Base-by-base conservation (phyloP, 2,888 invertebrate genomes). In the Diarsia brunnea region DNA sequence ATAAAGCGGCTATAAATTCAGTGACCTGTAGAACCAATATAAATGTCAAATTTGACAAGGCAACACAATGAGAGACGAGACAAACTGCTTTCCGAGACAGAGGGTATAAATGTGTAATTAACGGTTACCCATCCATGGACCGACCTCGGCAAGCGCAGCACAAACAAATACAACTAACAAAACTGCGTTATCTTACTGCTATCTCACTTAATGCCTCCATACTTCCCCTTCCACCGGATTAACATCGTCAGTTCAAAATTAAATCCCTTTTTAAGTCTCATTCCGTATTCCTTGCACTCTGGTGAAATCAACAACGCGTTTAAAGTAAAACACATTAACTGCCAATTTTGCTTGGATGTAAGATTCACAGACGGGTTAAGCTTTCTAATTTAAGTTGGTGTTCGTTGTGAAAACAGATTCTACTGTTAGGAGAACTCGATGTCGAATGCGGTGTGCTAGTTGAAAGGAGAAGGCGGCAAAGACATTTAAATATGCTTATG, bases 381-480 rank as follows among this genome's bases (percentile, higher is more conserved):
- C 93, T 94, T 94, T 94, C 94, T 95, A 95, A 95, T 95, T 95
- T 95, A 95, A 95, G 93, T 95, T 95, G 90, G 94, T 91, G 92
- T 92, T 93, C 93, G 91, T 93, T 93, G 92, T 89, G 94, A 95
- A 95, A 95, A 94, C 95, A 95, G 94, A 95, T 94, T 94, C 94
- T 90, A 84, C 91, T 90, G 91, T 90, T 89, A 88, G 87, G 88
- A 85, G 89, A 84, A 87, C 89, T 89, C 84, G 84, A 88, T 90
- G 89, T 89, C 85, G 88, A 89, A 85, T 73, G 78, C 65, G 81
- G 55, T 31, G 63, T 63, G 10, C 70, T 87, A 91, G 85, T 69
- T 5, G 8, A 91, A 19, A 74, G 70, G 88, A 61, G 63, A 8
- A 55, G 69, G 89, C 86, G 86, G 14, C 63, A 73, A 10, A 38